These are phyloP conservation scores for Hypocryptadius cinnamomeus DNA, from an alignment of 2,113 vertebrate genomes.

Conservation along the genomic window DNA sequence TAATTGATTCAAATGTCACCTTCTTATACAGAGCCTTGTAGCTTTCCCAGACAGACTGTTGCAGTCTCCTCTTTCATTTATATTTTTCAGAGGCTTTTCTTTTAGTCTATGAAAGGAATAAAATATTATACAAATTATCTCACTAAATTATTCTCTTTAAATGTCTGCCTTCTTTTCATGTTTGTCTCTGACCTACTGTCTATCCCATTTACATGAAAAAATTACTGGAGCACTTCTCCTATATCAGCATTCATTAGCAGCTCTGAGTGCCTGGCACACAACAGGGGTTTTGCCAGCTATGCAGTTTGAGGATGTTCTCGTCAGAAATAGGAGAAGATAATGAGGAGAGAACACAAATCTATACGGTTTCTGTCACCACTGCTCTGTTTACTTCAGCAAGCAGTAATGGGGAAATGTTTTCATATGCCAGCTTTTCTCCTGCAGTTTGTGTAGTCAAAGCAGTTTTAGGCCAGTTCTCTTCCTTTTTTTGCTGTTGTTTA, in stretches of 20 bases:
- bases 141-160: conserved; percentile 48
- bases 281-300: conserved; percentile 42
- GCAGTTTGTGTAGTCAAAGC: not conserved
- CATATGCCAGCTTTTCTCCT: not conserved
- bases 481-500: not conserved
- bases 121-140: conserved; percentile 44
- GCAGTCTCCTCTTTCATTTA: not conserved
- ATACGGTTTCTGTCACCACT: not conserved
- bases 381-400: conserved; percentile 10
- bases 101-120: conserved; percentile 15
- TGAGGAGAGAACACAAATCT: conserved; percentile 25
- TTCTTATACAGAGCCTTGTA: not conserved
- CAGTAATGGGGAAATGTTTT: not conserved
- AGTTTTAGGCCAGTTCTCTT: not conserved
- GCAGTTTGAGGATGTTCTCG: not conserved
- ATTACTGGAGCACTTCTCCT: conserved; percentile 10
- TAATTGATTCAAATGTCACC: not conserved
- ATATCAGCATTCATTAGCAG: conserved; percentile 49
- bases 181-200: conserved; percentile 39
- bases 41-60: not conserved
- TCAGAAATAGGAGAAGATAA: conserved; percentile 31
- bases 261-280: conserved; percentile 7
- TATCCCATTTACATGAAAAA: conserved; percentile 39
- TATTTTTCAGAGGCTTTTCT: conserved; percentile 28
- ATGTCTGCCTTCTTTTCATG: conserved; percentile 34